These are phyloP conservation scores for Hartigia nigra DNA, from an alignment of 2,888 invertebrate species.

Conservation along the genomic window DNA sequence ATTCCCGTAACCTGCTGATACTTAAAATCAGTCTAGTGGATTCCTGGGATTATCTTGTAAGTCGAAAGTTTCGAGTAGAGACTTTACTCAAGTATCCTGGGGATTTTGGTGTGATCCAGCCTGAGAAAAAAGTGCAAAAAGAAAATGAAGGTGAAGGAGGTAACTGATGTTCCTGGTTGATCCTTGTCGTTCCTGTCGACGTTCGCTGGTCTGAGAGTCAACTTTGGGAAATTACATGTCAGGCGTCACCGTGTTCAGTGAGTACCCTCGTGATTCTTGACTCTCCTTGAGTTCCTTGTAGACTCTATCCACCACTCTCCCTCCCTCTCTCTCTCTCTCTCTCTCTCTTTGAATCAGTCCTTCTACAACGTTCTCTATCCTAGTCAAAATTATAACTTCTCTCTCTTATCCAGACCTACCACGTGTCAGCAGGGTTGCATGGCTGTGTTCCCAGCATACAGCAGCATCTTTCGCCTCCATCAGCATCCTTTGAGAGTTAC, in stretches of 20 bases:
- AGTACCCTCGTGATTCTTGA: slow-evolving; percentile 15
- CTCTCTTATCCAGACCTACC: slow-evolving; percentile 9
- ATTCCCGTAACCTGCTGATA: background rate
- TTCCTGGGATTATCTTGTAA: too few relatives aligned
- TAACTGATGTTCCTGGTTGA: background rate
- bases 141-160: background rate
- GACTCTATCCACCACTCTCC: slow-evolving; percentile 18
- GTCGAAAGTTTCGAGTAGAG: too few relatives aligned
- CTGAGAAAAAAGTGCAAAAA: background rate
- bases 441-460: background rate
- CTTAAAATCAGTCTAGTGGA: background rate
- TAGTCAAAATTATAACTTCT: background rate
- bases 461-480: background rate
- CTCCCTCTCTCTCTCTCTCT: background rate
- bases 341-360: too few relatives aligned
- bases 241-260: slow-evolving; percentile 47
- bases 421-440: background rate
- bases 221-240: slow-evolving; percentile 50
- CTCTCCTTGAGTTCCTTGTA: background rate
- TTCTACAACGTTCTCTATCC: too few relatives aligned
- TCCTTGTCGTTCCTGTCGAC: background rate
- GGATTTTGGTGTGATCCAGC: background rate
- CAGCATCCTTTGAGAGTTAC: background rate
- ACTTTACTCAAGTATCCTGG: too few relatives aligned
- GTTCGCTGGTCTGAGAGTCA: slow-evolving; percentile 9